A percentile compares a stretch with the other conserved stretches of the same genome.
These are phyloP conservation scores for Luehdorfia chinensis DNA, from an alignment of 1,140 invertebrate genomes.

Conservation along the genomic window DNA sequence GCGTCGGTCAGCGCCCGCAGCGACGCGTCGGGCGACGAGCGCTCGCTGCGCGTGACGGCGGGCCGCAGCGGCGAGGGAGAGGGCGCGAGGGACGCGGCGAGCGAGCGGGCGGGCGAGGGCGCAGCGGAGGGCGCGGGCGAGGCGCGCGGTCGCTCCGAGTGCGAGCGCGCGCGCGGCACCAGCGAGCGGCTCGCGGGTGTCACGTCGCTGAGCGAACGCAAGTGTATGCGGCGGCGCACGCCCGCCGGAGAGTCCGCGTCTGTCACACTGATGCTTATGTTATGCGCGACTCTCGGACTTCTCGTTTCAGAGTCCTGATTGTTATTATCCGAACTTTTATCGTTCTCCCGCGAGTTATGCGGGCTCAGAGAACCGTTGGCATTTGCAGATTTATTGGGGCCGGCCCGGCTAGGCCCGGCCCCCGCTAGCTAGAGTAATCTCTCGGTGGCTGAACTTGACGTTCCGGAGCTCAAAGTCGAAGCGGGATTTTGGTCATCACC, in stretches of 20 bases:
- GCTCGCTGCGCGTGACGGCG: constrained; percentile 25
- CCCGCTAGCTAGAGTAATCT: constrained; percentile 88
- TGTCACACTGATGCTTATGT: constrained; percentile 69
- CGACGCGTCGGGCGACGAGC: constrained; percentile 20
- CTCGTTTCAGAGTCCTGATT: constrained; percentile 20
- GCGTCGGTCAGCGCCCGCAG: constrained; percentile 22
- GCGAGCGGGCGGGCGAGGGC: constrained; percentile 26
- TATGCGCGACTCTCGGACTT: constrained; percentile 37
- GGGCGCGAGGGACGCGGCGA: constrained; percentile 14
- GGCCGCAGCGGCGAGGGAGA: constrained; percentile 33
- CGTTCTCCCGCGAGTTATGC: constrained; percentile 36
- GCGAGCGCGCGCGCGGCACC: constrained; percentile 53
- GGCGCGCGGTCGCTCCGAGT: constrained; percentile 47
- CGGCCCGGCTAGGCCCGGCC: constrained; percentile 77
- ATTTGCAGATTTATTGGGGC: constrained; percentile 66
- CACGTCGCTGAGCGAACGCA: constrained; percentile 70
- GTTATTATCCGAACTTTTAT: constrained; percentile 33
- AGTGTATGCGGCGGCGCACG: constrained; percentile 56
- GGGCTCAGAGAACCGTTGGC: constrained; percentile 45
- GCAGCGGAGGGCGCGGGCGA: constrained; percentile 34
- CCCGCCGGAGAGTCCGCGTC: constrained; percentile 54
- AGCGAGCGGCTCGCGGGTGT: constrained; percentile 54
- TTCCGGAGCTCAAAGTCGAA: constrained; percentile 84
- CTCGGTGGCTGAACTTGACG: constrained; percentile 86
- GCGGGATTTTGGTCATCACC: constrained; percentile 77